Evolutionary conservation across 92 coral and sea anemone genomes (phyloP), one percentile per base, ranked within the genome.

Genomic region (Zoanthus sociatus): DNA sequence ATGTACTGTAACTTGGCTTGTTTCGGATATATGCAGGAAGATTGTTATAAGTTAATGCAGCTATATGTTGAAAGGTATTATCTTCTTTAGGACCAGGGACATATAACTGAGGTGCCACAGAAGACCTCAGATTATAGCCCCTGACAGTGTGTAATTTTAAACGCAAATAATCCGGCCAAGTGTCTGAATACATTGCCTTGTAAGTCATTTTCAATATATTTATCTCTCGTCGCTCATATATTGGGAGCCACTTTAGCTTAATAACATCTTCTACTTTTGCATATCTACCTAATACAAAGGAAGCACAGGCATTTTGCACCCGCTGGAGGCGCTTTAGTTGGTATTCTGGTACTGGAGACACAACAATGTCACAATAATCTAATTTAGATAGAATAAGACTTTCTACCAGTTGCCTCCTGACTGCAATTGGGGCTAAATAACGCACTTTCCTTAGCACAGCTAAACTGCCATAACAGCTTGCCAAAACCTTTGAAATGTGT

Each of bases 71-170:
- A 63, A 63, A 63, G 70, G 30, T 63, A 13, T 63, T 63, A 13
- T 6, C 70, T 63, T 63, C 70, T 63, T 63, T 63, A 63, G 70
- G 70, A 63, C 70, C 70, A 63, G 70, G 70, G 70, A 63, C 70
- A 63, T 63, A 63, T 63, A 63, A 63, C 70, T 63, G 70, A 63
- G 70, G 70, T 63, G 89, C 84, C 13, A 30, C 77, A 18, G 83
- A 76, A 12, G 84, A 86, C 77, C 89, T 76, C 77, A 86, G 32
- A 7, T 45, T 86, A 73, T 84, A 73, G 60, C 78, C 88, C 60
- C 55, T 84, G 48, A 84, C 88, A 5, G 30, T 8, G 26, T 76
- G 89, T 1, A 86, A 30, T 71, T 33, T 76, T 8, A 75, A 21
- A 44, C 77, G 76, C 18, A 75, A 73, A 76, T 75, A 76, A 14